Evolutionary conservation across 92 coral and sea anemone genomes (phyloP).

Genomic region (Actinostola sp.): DNA sequence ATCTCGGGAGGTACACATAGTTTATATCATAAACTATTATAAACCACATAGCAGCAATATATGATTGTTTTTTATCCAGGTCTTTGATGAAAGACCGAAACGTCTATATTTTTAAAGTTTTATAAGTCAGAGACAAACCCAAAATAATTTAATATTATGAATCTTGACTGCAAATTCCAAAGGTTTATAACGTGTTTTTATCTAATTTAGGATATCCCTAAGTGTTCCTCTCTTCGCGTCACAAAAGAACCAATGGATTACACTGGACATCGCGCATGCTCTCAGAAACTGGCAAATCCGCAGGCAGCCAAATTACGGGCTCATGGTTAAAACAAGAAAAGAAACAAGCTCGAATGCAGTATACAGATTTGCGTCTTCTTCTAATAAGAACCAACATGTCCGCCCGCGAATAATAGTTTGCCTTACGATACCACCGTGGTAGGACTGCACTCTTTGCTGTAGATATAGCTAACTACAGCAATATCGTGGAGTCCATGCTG

Average conservation of each 20-base stretch:
- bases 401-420: slow-evolving; percentile 82
- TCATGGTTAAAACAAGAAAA: slow-evolving; percentile 82
- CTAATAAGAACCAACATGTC: slow-evolving; percentile 51
- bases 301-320: slow-evolving; percentile 82
- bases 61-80: too few relatives aligned
- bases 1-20: too few relatives aligned
- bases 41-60: too few relatives aligned
- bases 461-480: background rate
- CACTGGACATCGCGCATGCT: slow-evolving; percentile 72
- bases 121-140: too few relatives aligned
- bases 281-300: slow-evolving; percentile 87
- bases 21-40: too few relatives aligned
- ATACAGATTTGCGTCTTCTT: slow-evolving; percentile 76
- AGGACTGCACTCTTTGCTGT: background rate
- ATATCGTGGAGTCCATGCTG: too few relatives aligned
- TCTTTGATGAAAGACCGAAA: too few relatives aligned
- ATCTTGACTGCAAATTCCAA: too few relatives aligned
- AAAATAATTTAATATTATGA: too few relatives aligned
- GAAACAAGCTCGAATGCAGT: slow-evolving; percentile 79
- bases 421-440: slow-evolving; percentile 82
- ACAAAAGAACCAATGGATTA: slow-evolving; percentile 65
- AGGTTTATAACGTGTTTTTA: too few relatives aligned
- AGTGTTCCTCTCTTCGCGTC: slow-evolving; percentile 63
- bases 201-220: slow-evolving; percentile 69
- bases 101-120: too few relatives aligned